These are phyloP conservation scores for Scaptomyza montana DNA, from an alignment of 1,140 invertebrate species.

Conservation along the genomic window DNA sequence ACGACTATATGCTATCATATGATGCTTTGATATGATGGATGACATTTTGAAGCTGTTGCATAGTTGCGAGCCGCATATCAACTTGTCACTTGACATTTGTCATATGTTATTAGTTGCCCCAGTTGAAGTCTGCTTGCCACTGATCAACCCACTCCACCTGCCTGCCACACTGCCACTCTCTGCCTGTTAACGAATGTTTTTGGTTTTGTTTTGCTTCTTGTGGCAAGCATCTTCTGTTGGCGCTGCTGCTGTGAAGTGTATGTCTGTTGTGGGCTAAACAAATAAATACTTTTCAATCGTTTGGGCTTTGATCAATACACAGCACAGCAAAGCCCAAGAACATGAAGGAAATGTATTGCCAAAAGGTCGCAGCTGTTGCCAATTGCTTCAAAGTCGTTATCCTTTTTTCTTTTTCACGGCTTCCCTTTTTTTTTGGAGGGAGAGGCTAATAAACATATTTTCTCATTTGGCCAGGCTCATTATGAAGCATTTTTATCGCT, in stretches of 20 bases:
- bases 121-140: slow-evolving; percentile 1
- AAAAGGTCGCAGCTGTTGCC: slow-evolving; percentile 51
- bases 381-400: not conserved
- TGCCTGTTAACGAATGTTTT: not conserved
- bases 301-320: not conserved
- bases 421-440: too few relatives aligned
- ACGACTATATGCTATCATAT: too few relatives aligned
- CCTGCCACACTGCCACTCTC: not conserved
- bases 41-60: not conserved
- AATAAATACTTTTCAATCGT: slow-evolving; percentile 32
- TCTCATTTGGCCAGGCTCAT: slow-evolving; percentile 65
- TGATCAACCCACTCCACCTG: too few relatives aligned
- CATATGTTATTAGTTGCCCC: slow-evolving; percentile 22
- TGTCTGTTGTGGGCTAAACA: slow-evolving; percentile 17
- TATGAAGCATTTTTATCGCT: slow-evolving; percentile 70
- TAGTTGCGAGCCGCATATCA: slow-evolving; percentile 3
- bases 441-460: slow-evolving; percentile 76
- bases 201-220: not conserved
- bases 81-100: slow-evolving; percentile 35
- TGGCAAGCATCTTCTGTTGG: not conserved
- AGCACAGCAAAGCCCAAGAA: too few relatives aligned
- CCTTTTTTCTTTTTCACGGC: too few relatives aligned
- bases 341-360: not conserved
- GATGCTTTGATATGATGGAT: not conserved
- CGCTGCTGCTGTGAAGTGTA: not conserved